Evolutionary conservation across 53 echinoderm and acorn worm genomes (phyloP).

Genomic region (Holothuria scabra): DNA sequence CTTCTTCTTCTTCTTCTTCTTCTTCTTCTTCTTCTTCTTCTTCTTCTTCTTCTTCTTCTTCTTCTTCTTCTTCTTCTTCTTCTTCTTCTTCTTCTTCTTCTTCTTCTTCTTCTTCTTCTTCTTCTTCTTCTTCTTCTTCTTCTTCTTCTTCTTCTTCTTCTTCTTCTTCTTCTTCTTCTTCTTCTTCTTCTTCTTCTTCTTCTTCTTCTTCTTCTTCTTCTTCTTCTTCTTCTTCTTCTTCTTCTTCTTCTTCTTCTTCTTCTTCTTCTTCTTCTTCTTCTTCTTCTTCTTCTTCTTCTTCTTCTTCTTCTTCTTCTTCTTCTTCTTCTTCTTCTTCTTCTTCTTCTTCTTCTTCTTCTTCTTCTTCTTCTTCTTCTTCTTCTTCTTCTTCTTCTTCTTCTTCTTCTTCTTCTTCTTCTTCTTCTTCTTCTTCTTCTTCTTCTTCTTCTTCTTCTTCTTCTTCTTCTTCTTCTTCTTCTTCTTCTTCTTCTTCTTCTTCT

Average conservation of each 20-base stretch:
- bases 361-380: no score
- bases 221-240: not conserved
- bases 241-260: not conserved
- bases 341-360: conserved; percentile 26
- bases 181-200: not conserved
- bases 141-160: conserved; percentile 2
- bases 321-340: conserved; percentile 38
- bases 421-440: conserved; percentile 36
- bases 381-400: not conserved
- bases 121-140: not conserved
- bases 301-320: conserved; percentile 28
- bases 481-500: conserved; percentile 25
- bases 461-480: conserved; percentile 28
- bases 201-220: not conserved
- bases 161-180: conserved; percentile 1
- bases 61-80: not conserved
- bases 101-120: conserved; percentile 5
- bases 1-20: conserved; percentile 1
- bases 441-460: conserved; percentile 28
- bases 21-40: conserved; percentile 1
- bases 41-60: conserved; percentile 3
- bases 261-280: not conserved
- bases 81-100: conserved; percentile 5
- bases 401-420: conserved; percentile 20
- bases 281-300: conserved; percentile 9